phyloP scores from a whole-genome alignment of 2,113 vertebrate genomes.

The Triplophysa dalaica region DNA sequence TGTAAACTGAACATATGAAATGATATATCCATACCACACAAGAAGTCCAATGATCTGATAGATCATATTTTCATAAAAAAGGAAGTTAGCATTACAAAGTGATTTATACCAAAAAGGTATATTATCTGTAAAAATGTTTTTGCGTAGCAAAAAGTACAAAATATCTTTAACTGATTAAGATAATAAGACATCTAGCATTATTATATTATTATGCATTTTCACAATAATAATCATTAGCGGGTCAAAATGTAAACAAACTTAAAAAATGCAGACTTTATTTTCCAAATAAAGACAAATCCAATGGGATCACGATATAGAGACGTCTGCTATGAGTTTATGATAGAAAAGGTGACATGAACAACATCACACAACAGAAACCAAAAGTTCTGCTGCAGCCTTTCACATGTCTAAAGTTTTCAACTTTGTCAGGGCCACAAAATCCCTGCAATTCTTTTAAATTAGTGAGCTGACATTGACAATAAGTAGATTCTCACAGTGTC shows the following conservation, averaged over 20 bases:
- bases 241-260: not conserved
- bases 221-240: not conserved
- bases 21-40: not conserved
- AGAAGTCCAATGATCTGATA: not conserved
- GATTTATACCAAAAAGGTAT: too few relatives aligned
- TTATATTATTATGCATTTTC: not conserved
- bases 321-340: constrained; percentile 16
- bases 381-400: constrained; percentile 36
- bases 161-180: too few relatives aligned
- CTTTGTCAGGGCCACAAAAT: constrained; percentile 45
- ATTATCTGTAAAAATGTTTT: too few relatives aligned
- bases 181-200: too few relatives aligned
- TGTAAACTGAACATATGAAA: not conserved
- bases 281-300: not conserved
- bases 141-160: too few relatives aligned
- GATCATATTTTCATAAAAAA: not conserved
- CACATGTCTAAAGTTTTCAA: constrained; percentile 15
- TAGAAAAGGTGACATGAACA: not conserved
- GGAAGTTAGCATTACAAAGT: too few relatives aligned
- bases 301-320: not conserved
- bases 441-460: constrained; percentile 71
- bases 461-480: constrained; percentile 68
- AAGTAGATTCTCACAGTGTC: constrained; percentile 64
- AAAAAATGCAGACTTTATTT: not conserved
- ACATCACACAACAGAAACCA: not conserved